phyloP scores from a whole-genome alignment of 2,888 invertebrate species.

The Mimas tiliae region DNA sequence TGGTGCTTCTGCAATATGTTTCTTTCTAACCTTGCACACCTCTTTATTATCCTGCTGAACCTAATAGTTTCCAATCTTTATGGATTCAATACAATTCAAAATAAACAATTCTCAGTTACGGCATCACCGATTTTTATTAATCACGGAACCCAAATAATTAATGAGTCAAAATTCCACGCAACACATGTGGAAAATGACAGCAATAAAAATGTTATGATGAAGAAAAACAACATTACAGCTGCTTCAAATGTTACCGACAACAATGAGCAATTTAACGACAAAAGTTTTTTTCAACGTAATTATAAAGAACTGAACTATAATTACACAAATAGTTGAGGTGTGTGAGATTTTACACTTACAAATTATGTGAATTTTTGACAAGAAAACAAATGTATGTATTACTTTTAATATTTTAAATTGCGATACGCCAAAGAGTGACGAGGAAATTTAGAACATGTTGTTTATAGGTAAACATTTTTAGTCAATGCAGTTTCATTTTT shows the following conservation, averaged over 20 bases:
- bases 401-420: too few species aligned
- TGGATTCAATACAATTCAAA: too few species aligned
- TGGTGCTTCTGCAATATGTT: too few species aligned
- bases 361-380: background rate
- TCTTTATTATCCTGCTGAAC: too few species aligned
- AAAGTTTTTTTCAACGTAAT: constrained; percentile 36
- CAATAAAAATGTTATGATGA: constrained; percentile 39
- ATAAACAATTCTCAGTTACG: too few species aligned
- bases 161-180: constrained; percentile 34
- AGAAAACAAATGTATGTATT: background rate
- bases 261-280: constrained; percentile 51
- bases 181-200: constrained; percentile 39
- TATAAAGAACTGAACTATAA: constrained; percentile 29
- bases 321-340: constrained; percentile 30
- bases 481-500: too few species aligned
- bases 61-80: too few species aligned
- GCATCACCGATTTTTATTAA: background rate
- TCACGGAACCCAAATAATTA: constrained; percentile 31
- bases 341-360: constrained; percentile 34
- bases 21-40: too few species aligned
- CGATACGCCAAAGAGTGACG: too few species aligned
- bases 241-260: constrained; percentile 33
- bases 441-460: too few species aligned
- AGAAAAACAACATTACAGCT: constrained; percentile 34
- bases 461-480: too few species aligned